These are phyloP conservation scores for Epinotia brunnichana DNA, from an alignment of 2,888 invertebrate genomes.

Conservation along the genomic window DNA sequence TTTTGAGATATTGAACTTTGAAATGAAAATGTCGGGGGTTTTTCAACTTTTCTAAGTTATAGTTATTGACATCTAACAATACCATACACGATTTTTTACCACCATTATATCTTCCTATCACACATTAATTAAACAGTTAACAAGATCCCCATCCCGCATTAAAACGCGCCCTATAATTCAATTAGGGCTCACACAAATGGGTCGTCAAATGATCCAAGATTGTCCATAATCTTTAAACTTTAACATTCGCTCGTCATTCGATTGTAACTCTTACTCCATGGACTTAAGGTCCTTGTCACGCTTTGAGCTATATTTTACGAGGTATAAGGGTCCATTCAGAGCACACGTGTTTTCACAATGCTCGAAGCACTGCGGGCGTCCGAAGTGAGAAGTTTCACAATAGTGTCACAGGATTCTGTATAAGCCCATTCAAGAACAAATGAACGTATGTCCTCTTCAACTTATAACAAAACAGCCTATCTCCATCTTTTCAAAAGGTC, in stretches of 20 bases:
- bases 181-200: constrained; percentile 60
- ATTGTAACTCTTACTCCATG: background rate
- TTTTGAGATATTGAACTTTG: too few species aligned
- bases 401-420: constrained; percentile 74
- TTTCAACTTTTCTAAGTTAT: too few species aligned
- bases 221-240: constrained; percentile 27
- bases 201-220: constrained; percentile 41
- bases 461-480: constrained; percentile 12
- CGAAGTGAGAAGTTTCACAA: constrained; percentile 77
- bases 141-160: constrained; percentile 64
- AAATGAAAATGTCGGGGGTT: too few species aligned
- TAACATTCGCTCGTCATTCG: background rate
- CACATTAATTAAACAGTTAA: constrained; percentile 58
- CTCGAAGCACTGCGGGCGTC: constrained; percentile 74
- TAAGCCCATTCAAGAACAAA: constrained; percentile 22
- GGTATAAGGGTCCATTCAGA: constrained; percentile 70
- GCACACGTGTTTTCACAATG: constrained; percentile 78
- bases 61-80: too few species aligned
- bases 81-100: background rate
- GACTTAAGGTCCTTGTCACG: constrained; percentile 16
- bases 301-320: constrained; percentile 1
- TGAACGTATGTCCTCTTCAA: constrained; percentile 12
- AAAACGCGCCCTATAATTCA: constrained; percentile 75
- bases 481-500: background rate
- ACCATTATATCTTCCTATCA: constrained; percentile 13